These are phyloP conservation scores for Aselliscus stoliczkanus DNA, from an alignment of 2,797 vertebrate species.

Conservation along the genomic window DNA sequence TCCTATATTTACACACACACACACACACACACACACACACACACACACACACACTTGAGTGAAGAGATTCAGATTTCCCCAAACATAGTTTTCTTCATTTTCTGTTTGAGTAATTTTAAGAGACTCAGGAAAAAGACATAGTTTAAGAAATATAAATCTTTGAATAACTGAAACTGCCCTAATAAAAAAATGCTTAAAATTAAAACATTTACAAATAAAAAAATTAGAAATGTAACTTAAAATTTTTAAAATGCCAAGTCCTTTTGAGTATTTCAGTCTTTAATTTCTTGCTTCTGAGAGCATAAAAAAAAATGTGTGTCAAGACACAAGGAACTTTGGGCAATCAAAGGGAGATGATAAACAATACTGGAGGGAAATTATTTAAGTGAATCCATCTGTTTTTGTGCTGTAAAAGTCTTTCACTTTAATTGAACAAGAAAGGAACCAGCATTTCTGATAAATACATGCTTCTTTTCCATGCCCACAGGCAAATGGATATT, in stretches of 20 bases:
- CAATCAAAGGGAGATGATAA: conserved; percentile 32
- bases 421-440: conserved; percentile 38
- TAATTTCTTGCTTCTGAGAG: conserved; percentile 34
- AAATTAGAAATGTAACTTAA: background rate
- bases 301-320: conserved; percentile 44
- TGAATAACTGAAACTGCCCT: background rate
- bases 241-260: conserved; percentile 11
- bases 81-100: background rate
- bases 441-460: conserved; percentile 21
- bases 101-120: conserved; percentile 3
- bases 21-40: background rate
- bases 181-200: background rate
- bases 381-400: conserved; percentile 48
- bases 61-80: background rate
- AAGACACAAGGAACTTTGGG: conserved; percentile 29
- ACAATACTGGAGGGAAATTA: background rate
- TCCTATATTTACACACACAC: background rate
- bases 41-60: background rate
- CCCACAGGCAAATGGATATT: conserved; percentile 31
- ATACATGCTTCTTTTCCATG: conserved; percentile 5
- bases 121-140: conserved; percentile 1
- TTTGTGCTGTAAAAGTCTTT: conserved; percentile 43
- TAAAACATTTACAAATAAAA: background rate
- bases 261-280: conserved; percentile 33
- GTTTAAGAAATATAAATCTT: background rate